Conservation (phyloP, 2,113 vertebrate species). For the Cacatua alba region DNA sequence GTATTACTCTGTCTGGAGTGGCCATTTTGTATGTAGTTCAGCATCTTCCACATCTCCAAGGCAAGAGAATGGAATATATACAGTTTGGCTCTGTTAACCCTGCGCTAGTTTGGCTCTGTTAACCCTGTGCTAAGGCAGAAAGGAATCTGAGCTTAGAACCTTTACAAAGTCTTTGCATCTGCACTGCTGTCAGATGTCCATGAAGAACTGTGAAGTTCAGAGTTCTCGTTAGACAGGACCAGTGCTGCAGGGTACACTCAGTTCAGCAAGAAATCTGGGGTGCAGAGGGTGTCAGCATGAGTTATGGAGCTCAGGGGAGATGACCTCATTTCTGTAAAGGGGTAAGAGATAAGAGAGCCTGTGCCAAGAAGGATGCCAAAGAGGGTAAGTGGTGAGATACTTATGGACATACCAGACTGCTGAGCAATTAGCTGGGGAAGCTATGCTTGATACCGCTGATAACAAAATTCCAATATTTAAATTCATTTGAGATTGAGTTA, state of each 20-base stretch:
- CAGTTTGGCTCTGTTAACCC: background rate
- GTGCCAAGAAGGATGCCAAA: constrained; percentile 22
- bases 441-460: constrained; percentile 13
- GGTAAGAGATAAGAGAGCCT: background rate
- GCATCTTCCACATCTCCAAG: background rate
- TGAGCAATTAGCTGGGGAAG: constrained; percentile 38
- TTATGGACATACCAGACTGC: constrained; percentile 51
- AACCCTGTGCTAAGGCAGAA: background rate
- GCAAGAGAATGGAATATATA: background rate
- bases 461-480: constrained; percentile 39
- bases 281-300: background rate
- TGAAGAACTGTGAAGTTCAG: background rate
- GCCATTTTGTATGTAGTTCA: background rate
- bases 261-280: background rate
- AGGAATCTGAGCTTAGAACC: background rate
- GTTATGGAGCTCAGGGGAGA: background rate
- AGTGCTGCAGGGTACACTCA: background rate
- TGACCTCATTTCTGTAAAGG: background rate
- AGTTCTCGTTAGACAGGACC: background rate
- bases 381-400: background rate
- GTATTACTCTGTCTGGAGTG: background rate
- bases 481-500: constrained; percentile 40
- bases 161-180: background rate
- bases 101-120: background rate
- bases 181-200: background rate